These are phyloP conservation scores for Drosophila stalkeri DNA, from an alignment of 2,888 invertebrate species.

Conservation along the genomic window DNA sequence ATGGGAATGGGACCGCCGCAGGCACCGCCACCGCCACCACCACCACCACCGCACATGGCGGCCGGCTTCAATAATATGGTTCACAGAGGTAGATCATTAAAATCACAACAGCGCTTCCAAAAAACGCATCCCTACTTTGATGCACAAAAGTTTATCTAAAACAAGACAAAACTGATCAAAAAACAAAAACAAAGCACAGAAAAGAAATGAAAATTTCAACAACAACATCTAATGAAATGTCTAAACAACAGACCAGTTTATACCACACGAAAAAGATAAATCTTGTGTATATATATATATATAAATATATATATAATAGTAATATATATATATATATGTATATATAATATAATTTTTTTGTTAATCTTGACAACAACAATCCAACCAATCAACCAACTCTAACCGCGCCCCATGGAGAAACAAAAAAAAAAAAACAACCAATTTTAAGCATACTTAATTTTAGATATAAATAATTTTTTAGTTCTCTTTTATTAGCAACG, in stretches of 20 bases:
- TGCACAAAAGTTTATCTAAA: conserved; percentile 83
- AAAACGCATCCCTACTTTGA: conserved; percentile 85
- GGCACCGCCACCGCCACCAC: conserved; percentile 73
- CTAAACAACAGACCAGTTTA: conserved; percentile 54
- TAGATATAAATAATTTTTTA: conserved; percentile 36
- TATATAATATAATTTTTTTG: conserved; percentile 18
- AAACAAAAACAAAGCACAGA: conserved; percentile 19
- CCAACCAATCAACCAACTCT: conserved; percentile 49
- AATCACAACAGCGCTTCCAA: conserved; percentile 85
- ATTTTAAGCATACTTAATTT: conserved; percentile 30
- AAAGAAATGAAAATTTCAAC: conserved; percentile 7
- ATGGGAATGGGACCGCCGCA: conserved; percentile 75
- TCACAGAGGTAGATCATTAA: conserved; percentile 85
- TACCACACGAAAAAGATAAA: conserved; percentile 22
- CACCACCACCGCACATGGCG: conserved; percentile 66
- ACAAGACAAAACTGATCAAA: conserved; percentile 17
- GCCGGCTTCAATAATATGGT: conserved; percentile 84
- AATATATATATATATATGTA: conserved; percentile 19
- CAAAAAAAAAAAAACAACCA: conserved; percentile 13
- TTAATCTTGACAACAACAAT: conserved; percentile 41
- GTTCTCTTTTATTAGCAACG: conserved; percentile 42
- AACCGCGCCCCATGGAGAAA: conserved; percentile 39
- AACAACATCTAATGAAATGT: conserved; percentile 25
- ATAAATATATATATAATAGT: conserved; percentile 17
- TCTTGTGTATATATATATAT: conserved; percentile 38